Percentiles rank a stretch among this genome's conserved stretches.
Conservation (phyloP, 2,888 invertebrate species). For the Apantesis nais region DNA sequence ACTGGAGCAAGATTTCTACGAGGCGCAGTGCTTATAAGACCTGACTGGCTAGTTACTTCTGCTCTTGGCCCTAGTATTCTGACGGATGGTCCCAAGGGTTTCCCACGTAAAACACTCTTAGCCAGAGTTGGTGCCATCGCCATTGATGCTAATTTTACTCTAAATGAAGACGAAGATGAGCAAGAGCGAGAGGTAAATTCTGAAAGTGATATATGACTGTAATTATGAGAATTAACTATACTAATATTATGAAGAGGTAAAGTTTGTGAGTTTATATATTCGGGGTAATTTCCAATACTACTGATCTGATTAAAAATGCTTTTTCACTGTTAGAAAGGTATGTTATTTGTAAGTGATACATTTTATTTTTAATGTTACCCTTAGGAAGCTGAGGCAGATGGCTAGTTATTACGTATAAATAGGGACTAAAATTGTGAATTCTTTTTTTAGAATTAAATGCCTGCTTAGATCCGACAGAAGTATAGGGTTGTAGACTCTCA, state of each 20-base stretch:
- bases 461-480: not conserved
- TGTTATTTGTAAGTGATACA: no score
- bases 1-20: constrained; percentile 63
- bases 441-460: not conserved
- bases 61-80: constrained; percentile 56
- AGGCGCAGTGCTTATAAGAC: constrained; percentile 66
- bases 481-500: no score
- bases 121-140: constrained; percentile 71
- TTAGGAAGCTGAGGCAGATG: no score
- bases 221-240: not conserved
- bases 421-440: not conserved
- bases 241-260: no score
- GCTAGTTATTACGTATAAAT: no score
- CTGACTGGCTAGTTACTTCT: constrained; percentile 71
- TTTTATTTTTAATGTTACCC: no score
- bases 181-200: constrained; percentile 75
- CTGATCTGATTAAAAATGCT: no score
- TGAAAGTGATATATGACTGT: not conserved
- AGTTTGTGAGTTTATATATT: no score
- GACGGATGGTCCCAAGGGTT: constrained; percentile 53
- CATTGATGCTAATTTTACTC: constrained; percentile 66
- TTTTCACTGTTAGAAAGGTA: no score
- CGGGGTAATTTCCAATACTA: no score
- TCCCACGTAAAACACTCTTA: constrained; percentile 72
- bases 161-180: constrained; percentile 78